These are phyloP conservation scores for Synanthedon myopaeformis DNA, from an alignment of 2,888 invertebrate species.

Conservation along the genomic window DNA sequence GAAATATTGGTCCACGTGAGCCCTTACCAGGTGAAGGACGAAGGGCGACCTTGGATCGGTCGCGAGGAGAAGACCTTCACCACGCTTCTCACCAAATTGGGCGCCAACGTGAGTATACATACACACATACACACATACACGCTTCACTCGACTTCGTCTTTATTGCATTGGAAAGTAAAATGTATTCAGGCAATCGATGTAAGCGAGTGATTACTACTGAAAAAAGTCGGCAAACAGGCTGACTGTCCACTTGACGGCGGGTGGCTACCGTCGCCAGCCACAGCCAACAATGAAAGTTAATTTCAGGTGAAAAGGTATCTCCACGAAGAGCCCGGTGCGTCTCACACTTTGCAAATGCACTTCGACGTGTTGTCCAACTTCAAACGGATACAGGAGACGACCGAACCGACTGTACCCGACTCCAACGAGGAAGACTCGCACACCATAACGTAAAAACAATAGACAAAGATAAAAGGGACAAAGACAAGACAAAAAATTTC, in stretches of 20 bases:
- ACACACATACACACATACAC: too few relatives aligned
- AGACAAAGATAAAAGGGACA: too few relatives aligned
- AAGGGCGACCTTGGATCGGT: conserved; percentile 85
- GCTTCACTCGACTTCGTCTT: too few relatives aligned
- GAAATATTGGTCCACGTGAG: conserved; percentile 85
- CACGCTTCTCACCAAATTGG: conserved; percentile 73
- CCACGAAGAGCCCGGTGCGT: conserved; percentile 28
- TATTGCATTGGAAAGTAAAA: too few relatives aligned
- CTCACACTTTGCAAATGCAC: conserved; percentile 76
- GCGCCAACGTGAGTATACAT: conserved; percentile 67
- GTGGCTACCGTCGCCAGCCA: too few relatives aligned
- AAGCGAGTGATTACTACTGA: too few relatives aligned
- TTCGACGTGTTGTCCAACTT: conserved; percentile 80
- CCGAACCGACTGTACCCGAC: conserved; percentile 9
- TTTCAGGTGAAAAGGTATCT: conserved; percentile 38
- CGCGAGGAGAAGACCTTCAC: conserved; percentile 85
- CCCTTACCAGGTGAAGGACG: conserved; percentile 89
- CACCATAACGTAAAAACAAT: too few relatives aligned
- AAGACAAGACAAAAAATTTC: too few relatives aligned
- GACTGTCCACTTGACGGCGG: too few relatives aligned
- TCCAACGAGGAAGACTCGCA: conserved; percentile 20
- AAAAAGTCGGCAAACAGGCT: too few relatives aligned
- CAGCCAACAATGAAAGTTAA: too few relatives aligned
- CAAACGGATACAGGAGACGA: conserved; percentile 28
- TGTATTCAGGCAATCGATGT: neutral